Evolutionary conservation across 2,797 vertebrate genomes (phyloP), one percentile per base, ranked within the genome.

Genomic region (Microctenopoma steveboyesi): DNA sequence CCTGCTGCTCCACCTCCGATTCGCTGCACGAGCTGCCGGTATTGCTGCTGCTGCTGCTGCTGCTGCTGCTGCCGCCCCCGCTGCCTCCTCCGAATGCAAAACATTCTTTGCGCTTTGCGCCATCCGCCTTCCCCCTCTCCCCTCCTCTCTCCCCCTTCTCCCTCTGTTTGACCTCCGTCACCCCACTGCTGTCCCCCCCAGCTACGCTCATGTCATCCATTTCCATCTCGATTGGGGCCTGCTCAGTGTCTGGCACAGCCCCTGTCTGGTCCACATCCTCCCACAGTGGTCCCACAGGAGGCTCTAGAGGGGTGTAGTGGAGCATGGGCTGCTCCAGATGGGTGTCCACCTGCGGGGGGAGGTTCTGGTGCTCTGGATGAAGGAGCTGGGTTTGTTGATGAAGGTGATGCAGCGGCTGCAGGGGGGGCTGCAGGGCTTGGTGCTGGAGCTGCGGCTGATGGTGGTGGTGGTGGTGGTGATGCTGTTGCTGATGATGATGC

Each of bases 11-110:
- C 6, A 72, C 50, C 68, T 93, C 91, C 0, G 90, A 86, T 22
- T 90, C 90, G 1, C 90, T 88, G 54, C 88, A 91, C 2, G 89
- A 91, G 82, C 83, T 84, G 47, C 86, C 72, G 7, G 5, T 22
- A 4, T 15, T 74, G 37, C 82, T 74, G 5, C 68, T 72, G 49
- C 55, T 18, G n/a, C 55, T 18, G 3, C 71, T 73, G 39, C 81
- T 75, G 7, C 69, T 72, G 46, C 65, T 62, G 39, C 81, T 33
- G 0, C 40, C 27, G 0, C 50, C 30, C 0, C 53, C 35, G 22
- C 66, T 25, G 0, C 40, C 40, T 0, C 50, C 10, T 0, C 47
- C 39, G 35, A 74, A 88, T 35, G 61, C 27, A 33, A 84, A 89
- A 73, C 89, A 89, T 25, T 89, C 88, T 72, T 81, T 89, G 59